A percentile compares a stretch with the other conserved stretches of the same genome.
Conservation (phyloP, 2,113 vertebrate genomes). For the Barbus barbus region DNA sequence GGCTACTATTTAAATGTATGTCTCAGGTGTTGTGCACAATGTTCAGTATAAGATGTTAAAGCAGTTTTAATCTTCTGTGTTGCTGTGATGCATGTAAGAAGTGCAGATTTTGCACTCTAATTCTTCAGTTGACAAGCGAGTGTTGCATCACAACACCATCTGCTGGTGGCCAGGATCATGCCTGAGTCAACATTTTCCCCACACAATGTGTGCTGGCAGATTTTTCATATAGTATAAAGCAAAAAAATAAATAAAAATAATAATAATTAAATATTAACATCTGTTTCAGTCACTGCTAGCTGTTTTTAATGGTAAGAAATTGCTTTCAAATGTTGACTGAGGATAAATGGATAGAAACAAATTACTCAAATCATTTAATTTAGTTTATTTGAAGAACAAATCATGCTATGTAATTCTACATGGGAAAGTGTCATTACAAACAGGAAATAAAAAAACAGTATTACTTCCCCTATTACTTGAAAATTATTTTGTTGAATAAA, state of each 20-base stretch:
- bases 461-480: too few species aligned
- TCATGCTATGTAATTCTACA: too few species aligned
- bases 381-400: too few species aligned
- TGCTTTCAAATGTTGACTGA: background rate
- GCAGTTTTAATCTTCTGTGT: background rate
- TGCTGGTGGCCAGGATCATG: constrained; percentile 45
- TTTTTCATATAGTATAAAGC: constrained; percentile 6
- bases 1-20: background rate
- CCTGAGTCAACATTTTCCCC: background rate
- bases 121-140: background rate
- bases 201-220: background rate
- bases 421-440: too few species aligned
- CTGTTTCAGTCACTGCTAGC: constrained; percentile 19
- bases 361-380: too few species aligned
- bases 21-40: background rate
- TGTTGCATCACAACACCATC: constrained; percentile 51
- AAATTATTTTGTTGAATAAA: background rate
- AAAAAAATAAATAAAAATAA: too few species aligned
- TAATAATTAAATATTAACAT: background rate
- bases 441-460: too few species aligned
- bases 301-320: background rate
- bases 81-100: background rate
- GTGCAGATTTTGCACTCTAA: background rate
- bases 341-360: background rate
- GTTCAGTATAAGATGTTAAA: background rate